Evolutionary conservation across 2,797 vertebrate genomes (phyloP).

Genomic region (Esox lucius): DNA sequence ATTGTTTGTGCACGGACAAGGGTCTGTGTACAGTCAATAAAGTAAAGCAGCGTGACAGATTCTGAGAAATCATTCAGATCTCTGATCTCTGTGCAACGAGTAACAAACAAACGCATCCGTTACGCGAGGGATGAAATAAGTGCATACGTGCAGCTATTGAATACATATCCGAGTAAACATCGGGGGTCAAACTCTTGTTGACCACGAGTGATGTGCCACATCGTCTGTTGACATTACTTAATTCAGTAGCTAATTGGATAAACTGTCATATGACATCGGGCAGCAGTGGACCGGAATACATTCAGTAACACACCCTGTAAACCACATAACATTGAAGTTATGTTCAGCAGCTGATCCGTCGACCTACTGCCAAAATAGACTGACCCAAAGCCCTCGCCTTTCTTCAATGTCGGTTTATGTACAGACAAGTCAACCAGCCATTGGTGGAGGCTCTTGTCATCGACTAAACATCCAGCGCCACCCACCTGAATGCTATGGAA

Average conservation of each 20-base stretch:
- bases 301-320: constrained; percentile 35
- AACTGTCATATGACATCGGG: constrained; percentile 4
- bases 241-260: not conserved
- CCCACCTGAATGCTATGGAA: constrained; percentile 71
- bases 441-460: constrained; percentile 46
- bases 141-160: not conserved
- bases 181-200: not conserved
- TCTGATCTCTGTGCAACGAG: not conserved
- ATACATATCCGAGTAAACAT: not conserved
- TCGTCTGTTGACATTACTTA: not conserved
- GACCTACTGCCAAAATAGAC: constrained; percentile 50
- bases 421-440: not conserved
- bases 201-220: not conserved
- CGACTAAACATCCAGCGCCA: constrained; percentile 29
- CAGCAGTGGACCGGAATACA: constrained; percentile 51
- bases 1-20: not conserved
- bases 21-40: constrained; percentile 2
- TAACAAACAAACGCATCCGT: not conserved
- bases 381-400: constrained; percentile 58
- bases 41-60: not conserved
- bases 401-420: constrained; percentile 17
- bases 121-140: not conserved
- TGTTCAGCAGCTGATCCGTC: constrained; percentile 4
- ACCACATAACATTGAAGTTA: constrained; percentile 51
- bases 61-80: not conserved